Evolutionary conservation across 2,797 vertebrate species (phyloP), one percentile per base, ranked within the genome.

Genomic region (Sebastes vulpes): DNA sequence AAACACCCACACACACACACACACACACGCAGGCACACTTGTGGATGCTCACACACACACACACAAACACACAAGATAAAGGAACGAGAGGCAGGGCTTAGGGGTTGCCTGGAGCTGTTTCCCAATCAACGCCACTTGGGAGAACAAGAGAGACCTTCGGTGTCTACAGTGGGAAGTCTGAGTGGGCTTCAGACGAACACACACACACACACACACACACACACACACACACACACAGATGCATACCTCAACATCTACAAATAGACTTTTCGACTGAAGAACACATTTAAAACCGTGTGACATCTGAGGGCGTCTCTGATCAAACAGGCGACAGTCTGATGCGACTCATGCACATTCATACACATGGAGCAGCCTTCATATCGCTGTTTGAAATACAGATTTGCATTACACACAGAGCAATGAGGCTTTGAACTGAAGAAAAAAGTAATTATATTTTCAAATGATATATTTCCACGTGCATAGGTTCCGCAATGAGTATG

Each of bases 51-150:
- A 65, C 54, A 53, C 68, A 68, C 48, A 65, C 68, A 68, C 48
- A 65, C 63, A 68, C 68, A 87, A 74, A 82, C 74, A 85, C 77
- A 85, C 4, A 58, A 70, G 80, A 92, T 91, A 82, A 93, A 93
- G 83, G 72, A 86, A 84, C 12, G 65, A 76, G 81, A 83, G 89
- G 75, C 74, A 84, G 80, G 85, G 94, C 94, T 94, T 83, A 69
- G 85, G 86, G 94, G 91, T 80, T 74, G 93, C 94, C 92, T 86
- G 82, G 67, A 94, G 95, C 95, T 88, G 92, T 95, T 95, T 95
- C 92, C 92, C 90, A 93, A 95, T 95, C 94, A 92, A 72, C 83
- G 23, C 89, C 93, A 90, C 91, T 89, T 78, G 91, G 91, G 87
- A 94, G 89, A 93, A 92, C 87, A 91, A 92, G 73, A 90, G 88